phyloP scores from a whole-genome alignment of 1,140 invertebrate species.

The Calycopis cecrops region DNA sequence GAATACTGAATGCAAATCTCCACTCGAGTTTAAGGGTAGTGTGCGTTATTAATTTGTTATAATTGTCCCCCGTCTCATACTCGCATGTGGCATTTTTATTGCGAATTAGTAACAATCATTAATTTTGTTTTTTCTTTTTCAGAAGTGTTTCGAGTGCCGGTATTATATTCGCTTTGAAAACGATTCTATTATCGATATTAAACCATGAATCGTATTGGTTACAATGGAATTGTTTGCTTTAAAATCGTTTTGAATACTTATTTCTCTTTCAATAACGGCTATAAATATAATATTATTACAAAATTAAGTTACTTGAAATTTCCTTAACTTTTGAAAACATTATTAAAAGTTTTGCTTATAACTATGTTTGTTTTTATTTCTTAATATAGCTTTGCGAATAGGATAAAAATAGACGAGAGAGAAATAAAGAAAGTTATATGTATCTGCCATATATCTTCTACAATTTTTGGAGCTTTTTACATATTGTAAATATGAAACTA shows the following conservation, averaged over 20 bases:
- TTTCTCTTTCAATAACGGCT: not conserved
- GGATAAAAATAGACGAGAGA: too few relatives aligned
- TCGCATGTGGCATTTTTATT: conserved; percentile 75
- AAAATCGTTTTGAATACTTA: conserved; percentile 13
- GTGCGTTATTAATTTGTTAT: conserved; percentile 73
- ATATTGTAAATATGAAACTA: too few relatives aligned
- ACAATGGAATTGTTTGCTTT: conserved; percentile 35
- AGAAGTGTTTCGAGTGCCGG: conserved; percentile 57
- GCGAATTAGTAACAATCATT: conserved; percentile 72
- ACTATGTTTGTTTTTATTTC: conserved; percentile 3
- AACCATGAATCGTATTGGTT: conserved; percentile 42
- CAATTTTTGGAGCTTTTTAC: too few relatives aligned
- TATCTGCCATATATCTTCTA: too few relatives aligned
- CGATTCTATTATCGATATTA: conserved; percentile 9
- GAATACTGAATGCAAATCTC: conserved; percentile 70
- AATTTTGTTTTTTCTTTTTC: conserved; percentile 70
- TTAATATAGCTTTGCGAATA: too few relatives aligned
- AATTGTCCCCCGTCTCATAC: conserved; percentile 64
- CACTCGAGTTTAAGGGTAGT: conserved; percentile 71
- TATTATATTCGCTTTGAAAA: conserved; percentile 33
- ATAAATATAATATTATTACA: conserved; percentile 17
- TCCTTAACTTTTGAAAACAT: not conserved
- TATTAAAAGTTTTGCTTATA: conserved; percentile 7
- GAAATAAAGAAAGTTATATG: too few relatives aligned
- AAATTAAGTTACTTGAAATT: conserved; percentile 1